Conservation (phyloP, 2,888 invertebrate species). For the Stenotaenia linearis region DNA sequence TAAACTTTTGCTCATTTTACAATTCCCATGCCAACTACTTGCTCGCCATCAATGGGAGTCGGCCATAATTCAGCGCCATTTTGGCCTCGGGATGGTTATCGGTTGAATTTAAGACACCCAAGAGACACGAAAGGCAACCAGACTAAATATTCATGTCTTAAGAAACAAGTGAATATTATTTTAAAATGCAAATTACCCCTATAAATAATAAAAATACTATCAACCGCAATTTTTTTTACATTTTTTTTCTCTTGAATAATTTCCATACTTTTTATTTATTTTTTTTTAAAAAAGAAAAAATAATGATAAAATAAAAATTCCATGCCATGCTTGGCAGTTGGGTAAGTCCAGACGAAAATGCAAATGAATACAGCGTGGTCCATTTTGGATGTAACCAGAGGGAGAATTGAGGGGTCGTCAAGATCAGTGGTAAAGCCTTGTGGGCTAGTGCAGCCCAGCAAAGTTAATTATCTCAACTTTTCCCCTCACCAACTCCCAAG, state of each 20-base stretch:
- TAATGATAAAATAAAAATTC: background rate
- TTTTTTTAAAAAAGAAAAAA: background rate
- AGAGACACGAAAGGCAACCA: constrained; percentile 1
- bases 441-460: constrained; percentile 20
- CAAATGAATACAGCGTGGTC: background rate
- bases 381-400: constrained; percentile 17
- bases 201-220: constrained; percentile 1
- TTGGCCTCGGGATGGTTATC: constrained; percentile 26
- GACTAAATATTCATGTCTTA: constrained; percentile 23
- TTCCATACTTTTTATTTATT: background rate
- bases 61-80: constrained; percentile 18
- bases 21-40: constrained; percentile 24
- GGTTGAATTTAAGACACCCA: constrained; percentile 24
- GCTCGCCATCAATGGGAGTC: constrained; percentile 15
- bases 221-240: background rate
- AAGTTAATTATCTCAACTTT: constrained; percentile 26
- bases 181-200: constrained; percentile 12
- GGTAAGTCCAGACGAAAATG: constrained; percentile 11
- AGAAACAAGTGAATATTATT: constrained; percentile 24
- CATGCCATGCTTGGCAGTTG: background rate
- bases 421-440: constrained; percentile 17
- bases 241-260: background rate
- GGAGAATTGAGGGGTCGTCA: constrained; percentile 15
- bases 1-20: background rate
- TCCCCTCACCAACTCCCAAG: constrained; percentile 14